These are phyloP conservation scores for Poeciliopsis turrubarensis DNA, from an alignment of 2,113 vertebrate species.

Conservation along the genomic window DNA sequence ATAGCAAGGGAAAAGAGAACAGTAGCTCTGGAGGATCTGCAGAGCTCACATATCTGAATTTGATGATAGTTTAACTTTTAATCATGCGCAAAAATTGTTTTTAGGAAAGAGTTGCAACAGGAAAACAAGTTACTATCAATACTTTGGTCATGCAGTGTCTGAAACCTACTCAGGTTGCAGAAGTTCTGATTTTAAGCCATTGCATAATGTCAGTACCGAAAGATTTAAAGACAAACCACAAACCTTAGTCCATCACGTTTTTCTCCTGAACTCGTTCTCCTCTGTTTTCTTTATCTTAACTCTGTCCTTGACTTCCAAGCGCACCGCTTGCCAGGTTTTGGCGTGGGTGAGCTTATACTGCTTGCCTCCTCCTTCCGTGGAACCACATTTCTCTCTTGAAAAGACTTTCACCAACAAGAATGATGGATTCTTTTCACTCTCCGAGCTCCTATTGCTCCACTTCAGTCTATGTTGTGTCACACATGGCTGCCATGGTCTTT, in stretches of 20 bases:
- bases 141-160: too few relatives aligned
- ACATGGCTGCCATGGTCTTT: constrained; percentile 60
- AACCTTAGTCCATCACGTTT: not conserved
- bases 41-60: not conserved
- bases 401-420: not conserved
- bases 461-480: constrained; percentile 38
- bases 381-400: not conserved
- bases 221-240: not conserved
- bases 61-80: not conserved
- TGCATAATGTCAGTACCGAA: not conserved
- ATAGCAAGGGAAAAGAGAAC: not conserved
- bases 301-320: not conserved
- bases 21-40: too few relatives aligned
- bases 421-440: constrained; percentile 30
- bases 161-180: not conserved
- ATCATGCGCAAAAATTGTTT: too few relatives aligned
- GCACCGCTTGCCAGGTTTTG: not conserved
- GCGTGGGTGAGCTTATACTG: constrained; percentile 3
- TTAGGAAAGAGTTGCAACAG: too few relatives aligned
- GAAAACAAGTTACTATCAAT: not conserved
- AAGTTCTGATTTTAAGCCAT: not conserved
- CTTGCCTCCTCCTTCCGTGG: not conserved
- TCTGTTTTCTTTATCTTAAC: not conserved
- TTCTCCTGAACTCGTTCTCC: not conserved
- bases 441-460: constrained; percentile 24